Percentiles rank a stretch among this genome's conserved stretches.
Evolutionary conservation across 2,888 invertebrate species (phyloP).

Genomic region (Rhorus exstirpatorius): DNA sequence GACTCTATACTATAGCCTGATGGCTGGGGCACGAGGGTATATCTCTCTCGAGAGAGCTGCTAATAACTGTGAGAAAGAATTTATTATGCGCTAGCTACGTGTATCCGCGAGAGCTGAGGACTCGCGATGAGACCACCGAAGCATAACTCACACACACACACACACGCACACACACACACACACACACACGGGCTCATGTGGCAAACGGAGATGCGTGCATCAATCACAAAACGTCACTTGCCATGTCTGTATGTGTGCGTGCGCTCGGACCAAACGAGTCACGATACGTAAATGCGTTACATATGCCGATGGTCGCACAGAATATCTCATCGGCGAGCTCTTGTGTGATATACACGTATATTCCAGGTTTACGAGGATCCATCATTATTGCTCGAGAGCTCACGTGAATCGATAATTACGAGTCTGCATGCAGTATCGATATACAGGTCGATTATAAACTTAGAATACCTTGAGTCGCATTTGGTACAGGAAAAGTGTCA

Average conservation of each 20-base stretch:
- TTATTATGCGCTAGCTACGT: constrained; percentile 74
- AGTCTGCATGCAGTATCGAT: background rate
- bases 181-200: background rate
- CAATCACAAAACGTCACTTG: constrained; percentile 74
- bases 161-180: background rate
- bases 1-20: constrained; percentile 25
- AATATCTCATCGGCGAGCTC: constrained; percentile 52
- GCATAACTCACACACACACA: constrained; percentile 52
- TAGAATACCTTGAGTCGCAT: background rate
- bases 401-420: constrained; percentile 40
- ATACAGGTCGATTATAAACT: background rate
- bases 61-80: constrained; percentile 78
- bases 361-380: constrained; percentile 52
- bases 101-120: constrained; percentile 54
- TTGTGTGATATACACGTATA: constrained; percentile 15
- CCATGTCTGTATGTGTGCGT: constrained; percentile 29
- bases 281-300: constrained; percentile 49
- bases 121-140: constrained; percentile 53
- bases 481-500: background rate
- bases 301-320: constrained; percentile 29
- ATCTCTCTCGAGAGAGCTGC: constrained; percentile 62
- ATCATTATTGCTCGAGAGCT: constrained; percentile 56
- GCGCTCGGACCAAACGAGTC: constrained; percentile 60
- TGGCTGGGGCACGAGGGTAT: constrained; percentile 60
- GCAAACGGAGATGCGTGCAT: constrained; percentile 71